These are phyloP conservation scores for Drepanosiphum platanoidis DNA, from an alignment of 2,888 invertebrate species.

Conservation along the genomic window DNA sequence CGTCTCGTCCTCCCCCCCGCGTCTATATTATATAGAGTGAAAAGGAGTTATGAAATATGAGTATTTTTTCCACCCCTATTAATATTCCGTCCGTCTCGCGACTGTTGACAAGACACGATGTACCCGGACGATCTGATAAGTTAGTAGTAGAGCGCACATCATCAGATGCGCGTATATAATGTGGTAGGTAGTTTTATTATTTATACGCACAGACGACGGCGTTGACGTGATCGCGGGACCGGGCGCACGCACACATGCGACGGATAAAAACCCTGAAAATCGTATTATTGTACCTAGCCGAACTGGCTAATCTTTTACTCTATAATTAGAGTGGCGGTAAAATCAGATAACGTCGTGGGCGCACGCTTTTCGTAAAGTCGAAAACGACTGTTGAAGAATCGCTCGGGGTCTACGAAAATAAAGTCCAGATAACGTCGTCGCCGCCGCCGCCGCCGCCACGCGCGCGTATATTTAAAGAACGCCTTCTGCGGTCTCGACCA, in stretches of 20 bases:
- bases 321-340: slow-evolving; percentile 49
- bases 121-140: slow-evolving; percentile 44
- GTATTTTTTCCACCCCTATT: slow-evolving; percentile 30
- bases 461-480: slow-evolving; percentile 20
- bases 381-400: slow-evolving; percentile 29
- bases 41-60: slow-evolving; percentile 7
- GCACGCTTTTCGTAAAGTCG: slow-evolving; percentile 18
- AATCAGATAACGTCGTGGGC: slow-evolving; percentile 40
- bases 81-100: slow-evolving; percentile 37
- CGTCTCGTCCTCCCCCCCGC: too few species aligned
- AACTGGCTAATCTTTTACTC: slow-evolving; percentile 15
- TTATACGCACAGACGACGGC: not conserved
- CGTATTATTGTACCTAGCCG: slow-evolving; percentile 4
- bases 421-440: slow-evolving; percentile 26
- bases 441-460: too few species aligned
- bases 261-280: slow-evolving; percentile 25
- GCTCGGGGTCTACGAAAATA: slow-evolving; percentile 55
- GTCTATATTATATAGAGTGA: not conserved
- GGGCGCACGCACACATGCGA: not conserved
- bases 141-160: not conserved
- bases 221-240: slow-evolving; percentile 1
- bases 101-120: slow-evolving; percentile 48
- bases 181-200: not conserved
- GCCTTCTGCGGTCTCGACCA: not conserved
- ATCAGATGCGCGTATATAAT: not conserved